Evolutionary conservation across 2,113 vertebrate genomes (phyloP), one percentile per base, ranked within the genome.

Genomic region (Pluvialis apricaria): DNA sequence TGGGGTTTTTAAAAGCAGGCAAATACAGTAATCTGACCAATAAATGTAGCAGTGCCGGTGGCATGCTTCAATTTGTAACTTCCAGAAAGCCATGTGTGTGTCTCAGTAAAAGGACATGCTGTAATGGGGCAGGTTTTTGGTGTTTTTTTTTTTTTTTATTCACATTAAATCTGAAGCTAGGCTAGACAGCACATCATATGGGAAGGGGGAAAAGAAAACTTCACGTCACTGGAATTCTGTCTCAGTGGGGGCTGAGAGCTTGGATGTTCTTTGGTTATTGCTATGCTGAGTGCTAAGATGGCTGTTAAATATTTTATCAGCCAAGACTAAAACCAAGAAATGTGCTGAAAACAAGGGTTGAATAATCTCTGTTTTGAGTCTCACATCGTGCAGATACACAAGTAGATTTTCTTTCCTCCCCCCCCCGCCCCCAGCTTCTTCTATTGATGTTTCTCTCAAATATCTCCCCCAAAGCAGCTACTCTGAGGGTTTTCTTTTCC

Each of bases 291-390:
- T 82, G 84, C 92, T 68, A 92, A 94, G 69, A 96, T 82, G 92
- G 89, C 85, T 96, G 89, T 96, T 97, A 95, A 97, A 96, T 97
- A 97, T 97, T 97, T 97, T 92, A 97, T 94, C 88, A 92, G 76
- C 69, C 76, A 55, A 80, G 71, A 61, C 79, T 79, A 86, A 96
- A 97, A 88, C 34, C 76, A 86, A 96, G 84, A 73, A 96, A 82
- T 20, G 13, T 6, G 15, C 61, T 88, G 78, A 85, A 96, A 97
- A 93, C 57, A 87, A 92, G 51, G 69, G 21, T 0, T 84, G 92
- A 91, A 82, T 44, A 52, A 95, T 94, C 49, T 65, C 90, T 54
- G 57, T 25, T 94, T 93, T 92, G 73, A 95, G 79, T 51, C 82
- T 71, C 72, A 42, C 32, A 32, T 57, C 42, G 60, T 88, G 58